Conservation (phyloP, 2,797 vertebrate genomes). For the Poeciliopsis gracilis region DNA sequence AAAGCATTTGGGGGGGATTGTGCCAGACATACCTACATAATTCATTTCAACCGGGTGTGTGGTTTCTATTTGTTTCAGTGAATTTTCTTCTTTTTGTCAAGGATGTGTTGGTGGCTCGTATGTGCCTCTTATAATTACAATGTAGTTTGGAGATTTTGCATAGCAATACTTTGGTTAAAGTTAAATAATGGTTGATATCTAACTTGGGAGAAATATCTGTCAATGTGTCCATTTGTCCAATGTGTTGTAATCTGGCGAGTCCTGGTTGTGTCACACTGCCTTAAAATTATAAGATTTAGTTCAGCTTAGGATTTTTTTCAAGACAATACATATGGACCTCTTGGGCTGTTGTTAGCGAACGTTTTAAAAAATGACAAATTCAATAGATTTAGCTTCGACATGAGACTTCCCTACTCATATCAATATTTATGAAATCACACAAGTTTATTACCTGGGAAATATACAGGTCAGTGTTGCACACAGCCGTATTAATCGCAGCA, state of each 20-base stretch:
- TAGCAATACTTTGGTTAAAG: not conserved
- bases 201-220: not conserved
- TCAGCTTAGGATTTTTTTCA: not conserved
- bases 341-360: not conserved
- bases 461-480: not conserved
- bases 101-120: not conserved
- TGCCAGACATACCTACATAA: constrained; percentile 45
- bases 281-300: not conserved
- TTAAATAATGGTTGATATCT: not conserved
- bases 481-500: not conserved
- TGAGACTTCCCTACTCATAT: not conserved
- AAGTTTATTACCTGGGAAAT: not conserved
- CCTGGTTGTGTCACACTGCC: not conserved
- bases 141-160: not conserved
- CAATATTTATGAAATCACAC: not conserved
- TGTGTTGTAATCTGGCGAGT: not conserved
- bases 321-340: not conserved
- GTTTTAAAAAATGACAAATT: not conserved
- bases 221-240: no score
- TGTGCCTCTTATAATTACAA: not conserved
- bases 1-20: constrained; percentile 4
- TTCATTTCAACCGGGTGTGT: constrained; percentile 44
- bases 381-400: not conserved
- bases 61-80: constrained; percentile 12
- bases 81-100: constrained; percentile 4